Percentiles rank a stretch among this genome's conserved stretches.
Conservation (phyloP, 2,113 vertebrate species). For the Phocoena phocoena region DNA sequence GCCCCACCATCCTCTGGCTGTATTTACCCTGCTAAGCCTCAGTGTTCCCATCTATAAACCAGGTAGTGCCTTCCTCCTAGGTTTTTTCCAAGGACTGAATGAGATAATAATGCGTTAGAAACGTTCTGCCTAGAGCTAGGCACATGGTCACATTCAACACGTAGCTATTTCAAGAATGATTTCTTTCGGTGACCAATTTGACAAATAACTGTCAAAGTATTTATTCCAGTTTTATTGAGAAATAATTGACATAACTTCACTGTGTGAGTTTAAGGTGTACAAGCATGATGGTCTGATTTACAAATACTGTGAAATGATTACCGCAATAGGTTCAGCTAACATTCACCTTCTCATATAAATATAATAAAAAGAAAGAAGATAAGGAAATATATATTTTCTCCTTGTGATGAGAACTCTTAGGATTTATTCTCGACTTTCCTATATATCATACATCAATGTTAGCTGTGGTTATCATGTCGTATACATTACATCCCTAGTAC, state of each 20-base stretch:
- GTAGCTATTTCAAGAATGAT: neutral
- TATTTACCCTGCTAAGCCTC: neutral
- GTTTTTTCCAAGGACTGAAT: neutral
- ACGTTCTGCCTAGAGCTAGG: neutral
- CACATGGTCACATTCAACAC: neutral
- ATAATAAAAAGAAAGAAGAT: neutral
- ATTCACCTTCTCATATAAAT: neutral
- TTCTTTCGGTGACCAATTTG: neutral
- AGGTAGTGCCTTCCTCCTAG: neutral
- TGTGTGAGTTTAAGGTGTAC: neutral
- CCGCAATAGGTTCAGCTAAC: neutral
- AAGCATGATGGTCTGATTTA: neutral
- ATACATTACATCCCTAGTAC: neutral
- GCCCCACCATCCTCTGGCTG: no score
- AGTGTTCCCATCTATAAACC: neutral
- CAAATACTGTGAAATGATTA: neutral
- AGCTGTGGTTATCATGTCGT: neutral
- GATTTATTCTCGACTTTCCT: neutral
- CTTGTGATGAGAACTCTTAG: neutral
- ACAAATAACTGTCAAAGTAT: neutral
- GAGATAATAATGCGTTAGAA: neutral
- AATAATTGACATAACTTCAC: neutral
- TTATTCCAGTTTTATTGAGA: neutral
- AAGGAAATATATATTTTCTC: neutral
- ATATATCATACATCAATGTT: neutral